Base-by-base conservation (phyloP, 2,888 invertebrate species). In the Prenolepis imparis region DNA sequence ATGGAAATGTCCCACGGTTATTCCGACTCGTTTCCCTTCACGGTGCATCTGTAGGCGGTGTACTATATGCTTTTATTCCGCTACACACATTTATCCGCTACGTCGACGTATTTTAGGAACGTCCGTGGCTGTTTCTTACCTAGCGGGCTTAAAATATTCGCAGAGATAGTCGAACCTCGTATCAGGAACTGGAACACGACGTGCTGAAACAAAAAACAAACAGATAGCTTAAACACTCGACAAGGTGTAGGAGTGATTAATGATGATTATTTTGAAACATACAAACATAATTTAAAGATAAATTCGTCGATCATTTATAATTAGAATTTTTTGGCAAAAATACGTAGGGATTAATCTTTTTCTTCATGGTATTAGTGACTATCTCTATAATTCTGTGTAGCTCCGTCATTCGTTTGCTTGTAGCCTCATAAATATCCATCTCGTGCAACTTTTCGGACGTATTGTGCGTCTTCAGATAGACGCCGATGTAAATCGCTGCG, bases 181-280 rank as follows among this genome's bases (percentile, higher is more conserved):
- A 95, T 99, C 99, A 3, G 99, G 99, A 9, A 99, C 99, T 41
- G 99, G 98, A 92, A 99, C 99, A 94, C 99, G 97, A 97, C 98
- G 97, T 98, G 96, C 95, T 94, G 92, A 82, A 93, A 94, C 94
- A 93, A 84, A 91, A 91, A 72, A 12, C n/a, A 21, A 64, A 44
- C 44, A 5, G 28, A 72, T 84, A 68, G 21, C 24, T 57, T 21
- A 5, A 44, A 57, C n/a, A 61, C n/a, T 48, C 5, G 57, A 67
- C 12, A 57, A 68, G 28, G 28, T 64, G 28, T 28, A 28, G 32
- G 11, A 15, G 12, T 11, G 24, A 55, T 39, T 41, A 57, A 55
- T 36, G 1, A 55, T 11, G 6, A 55, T 9, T 18, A 9, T 39
- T 59, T 28, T 12, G 1, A 12, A 36, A 55, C 28, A 24, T 21